Base-by-base conservation (phyloP, 2,888 invertebrate genomes). In the Erebia palarica region DNA sequence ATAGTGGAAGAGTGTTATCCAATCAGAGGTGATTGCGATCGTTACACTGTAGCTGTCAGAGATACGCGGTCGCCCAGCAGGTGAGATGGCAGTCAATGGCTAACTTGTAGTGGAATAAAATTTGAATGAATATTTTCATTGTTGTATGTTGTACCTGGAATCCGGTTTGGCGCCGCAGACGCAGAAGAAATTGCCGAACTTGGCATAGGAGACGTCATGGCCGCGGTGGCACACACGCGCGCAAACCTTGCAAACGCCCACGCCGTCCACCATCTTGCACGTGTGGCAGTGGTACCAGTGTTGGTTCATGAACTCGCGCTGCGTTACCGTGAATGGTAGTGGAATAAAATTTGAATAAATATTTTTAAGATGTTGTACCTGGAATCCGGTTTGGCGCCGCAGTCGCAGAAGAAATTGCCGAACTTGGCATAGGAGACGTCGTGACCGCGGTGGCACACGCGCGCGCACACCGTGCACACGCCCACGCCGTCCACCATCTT, bases 241-340 rank as follows among this genome's bases (percentile, higher is more conserved):
- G 91, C 99, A 99, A 16, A 99, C 97, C 0, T 98, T 98, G 87
- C 99, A 99, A 44, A 99, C 99, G 0, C 99, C 99, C 1, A 99
- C 98, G 9, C 99, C 98, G 86, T 99, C 99, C 71, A 99, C 96
- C 99, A 99, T 99, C 86, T 97, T 97, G 89, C 99, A 99, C 0
- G 99, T 99, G 91, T 99, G 99, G 86, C 99, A 99, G 90, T 99
- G 99, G 92, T 99, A 99, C 99, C 99, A 98, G 86, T 98, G 98
- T 84, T 97, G 99, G 90, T 98, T 98, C 97, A 98, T 98, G 86
- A 98, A 99, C 88, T 99, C 99, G 82, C 98, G 98, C 85, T 98
- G 98, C 0, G 99, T 99, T 69, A 98, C 96, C 8, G 98, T 98
- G 91, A 98, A 99, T 0, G 99, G n/a, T n/a, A n/a, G n/a, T n/a